Evolutionary conservation across 2,113 vertebrate genomes (phyloP), one percentile per base, ranked within the genome.

Genomic region (Hemiprocne comata): DNA sequence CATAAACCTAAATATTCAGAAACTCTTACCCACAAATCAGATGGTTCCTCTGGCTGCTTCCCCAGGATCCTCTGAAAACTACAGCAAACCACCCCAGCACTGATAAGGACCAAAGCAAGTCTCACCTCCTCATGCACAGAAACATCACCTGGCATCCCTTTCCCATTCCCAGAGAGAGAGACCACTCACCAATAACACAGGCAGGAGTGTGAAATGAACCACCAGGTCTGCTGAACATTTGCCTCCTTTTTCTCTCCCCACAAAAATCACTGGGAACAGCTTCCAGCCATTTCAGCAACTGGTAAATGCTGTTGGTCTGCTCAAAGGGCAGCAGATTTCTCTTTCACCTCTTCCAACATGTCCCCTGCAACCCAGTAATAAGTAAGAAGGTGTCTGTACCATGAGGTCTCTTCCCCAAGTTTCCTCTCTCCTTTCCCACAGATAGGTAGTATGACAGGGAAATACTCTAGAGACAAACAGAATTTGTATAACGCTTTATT

Each of bases 401-500:
- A 77, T 1, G 2, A 1, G 0, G 4, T 14, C 48, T 87, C 42
- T 64, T 48, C 48, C 42, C 62, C 26, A 19, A 36, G 10, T 17
- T 42, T 84, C 40, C n/a, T 78, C 36, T 64, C 29, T 16, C 17
- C 23, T 23, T 83, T 73, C 53, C 51, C 46, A 26, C 31, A 75
- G 29, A 26, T 0, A 86, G 36, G 8, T n/a, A 42, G 29, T 11
- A 23, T 1, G 6, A 58, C 5, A 40, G 40, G 40, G 16, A 92
- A 89, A 55, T 29, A 83, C 21, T 16, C 38, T 7, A 82, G 62
- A 85, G 40, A 40, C 80, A 81, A 57, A 44, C 11, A 67, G 50
- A 53, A 72, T 79, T 95, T 54, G 62, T 76, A 51, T 50, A 82
- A 36, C 28, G 24, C 36, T 95, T 95, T 94, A 94, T 95, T 93